Percentiles rank a stretch among this genome's conserved stretches.
Evolutionary conservation across 30 jellyfish, hydroid and myxozoan species (phyloP).

Genomic region (Hydractinia symbiolongicarpus): DNA sequence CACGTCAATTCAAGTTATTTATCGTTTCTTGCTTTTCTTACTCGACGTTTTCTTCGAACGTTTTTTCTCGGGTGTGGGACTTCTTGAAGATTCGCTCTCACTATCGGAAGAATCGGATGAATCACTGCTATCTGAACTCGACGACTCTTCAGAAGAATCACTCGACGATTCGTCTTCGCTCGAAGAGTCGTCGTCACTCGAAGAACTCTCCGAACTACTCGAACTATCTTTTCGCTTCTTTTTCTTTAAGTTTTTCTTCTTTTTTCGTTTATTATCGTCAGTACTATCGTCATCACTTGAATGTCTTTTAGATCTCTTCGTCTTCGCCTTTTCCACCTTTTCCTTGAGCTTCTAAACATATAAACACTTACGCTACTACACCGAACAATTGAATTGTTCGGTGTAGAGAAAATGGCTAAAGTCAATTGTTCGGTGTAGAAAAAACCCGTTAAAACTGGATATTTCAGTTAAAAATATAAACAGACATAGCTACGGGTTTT

Average conservation of each 20-base stretch:
- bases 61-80: constrained; percentile 32
- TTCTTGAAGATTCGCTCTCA: constrained; percentile 32
- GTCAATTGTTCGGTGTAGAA: too few species aligned
- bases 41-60: not conserved
- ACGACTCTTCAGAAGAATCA: constrained; percentile 27
- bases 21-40: too few species aligned
- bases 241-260: not conserved
- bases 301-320: not conserved
- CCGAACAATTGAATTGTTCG: not conserved
- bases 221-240: constrained; percentile 37
- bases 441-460: too few species aligned
- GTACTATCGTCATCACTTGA: constrained; percentile 7
- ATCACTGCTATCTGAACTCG: constrained; percentile 25
- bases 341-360: not conserved
- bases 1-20: too few species aligned
- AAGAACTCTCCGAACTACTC: constrained; percentile 50
- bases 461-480: too few species aligned
- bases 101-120: constrained; percentile 32
- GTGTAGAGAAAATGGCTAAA: too few species aligned
- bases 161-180: constrained; percentile 23
- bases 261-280: constrained; percentile 8
- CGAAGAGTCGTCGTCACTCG: constrained; percentile 46
- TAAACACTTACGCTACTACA: not conserved
- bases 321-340: not conserved
- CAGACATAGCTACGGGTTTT: too few species aligned